A percentile compares a stretch with the other conserved stretches of the same genome.
Evolutionary conservation across 2,113 vertebrate genomes (phyloP).

Genomic region (Pollimyrus isidori): DNA sequence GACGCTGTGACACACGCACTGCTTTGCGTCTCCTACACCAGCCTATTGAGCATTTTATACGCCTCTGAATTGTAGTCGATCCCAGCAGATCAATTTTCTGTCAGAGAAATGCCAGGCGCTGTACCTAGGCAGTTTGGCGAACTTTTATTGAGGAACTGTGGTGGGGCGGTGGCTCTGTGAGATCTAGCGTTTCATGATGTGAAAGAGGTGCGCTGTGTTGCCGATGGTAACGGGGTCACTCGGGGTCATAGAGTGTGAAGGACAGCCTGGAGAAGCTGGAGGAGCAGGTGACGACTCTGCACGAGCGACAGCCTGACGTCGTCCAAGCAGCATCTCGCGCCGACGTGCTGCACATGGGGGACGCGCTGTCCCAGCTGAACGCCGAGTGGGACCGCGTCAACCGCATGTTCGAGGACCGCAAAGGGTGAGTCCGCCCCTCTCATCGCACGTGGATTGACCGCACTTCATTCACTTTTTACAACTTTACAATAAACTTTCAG

Average conservation of each 20-base stretch:
- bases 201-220: background rate
- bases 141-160: background rate
- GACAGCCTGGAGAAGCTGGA: slow-evolving; percentile 75
- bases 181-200: background rate
- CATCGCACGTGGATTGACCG: background rate
- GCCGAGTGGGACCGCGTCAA: slow-evolving; percentile 87
- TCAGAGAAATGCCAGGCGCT: background rate
- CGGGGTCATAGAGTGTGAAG: slow-evolving; percentile 67
- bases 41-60: background rate
- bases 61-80: background rate
- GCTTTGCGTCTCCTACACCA: background rate
- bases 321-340: slow-evolving; percentile 72
- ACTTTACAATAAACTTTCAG: background rate
- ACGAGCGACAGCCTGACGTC: slow-evolving; percentile 80
- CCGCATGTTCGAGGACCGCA: slow-evolving; percentile 78
- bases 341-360: slow-evolving; percentile 76
- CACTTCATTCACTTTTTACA: background rate
- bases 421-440: slow-evolving; percentile 62
- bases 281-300: slow-evolving; percentile 74
- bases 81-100: background rate
- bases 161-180: background rate
- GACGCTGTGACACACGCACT: background rate
- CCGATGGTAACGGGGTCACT: background rate
- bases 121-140: background rate
- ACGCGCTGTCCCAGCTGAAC: slow-evolving; percentile 76